Evolutionary conservation across 1,140 invertebrate genomes (phyloP), one percentile per base, ranked within the genome.

Genomic region (Maniola jurtina): DNA sequence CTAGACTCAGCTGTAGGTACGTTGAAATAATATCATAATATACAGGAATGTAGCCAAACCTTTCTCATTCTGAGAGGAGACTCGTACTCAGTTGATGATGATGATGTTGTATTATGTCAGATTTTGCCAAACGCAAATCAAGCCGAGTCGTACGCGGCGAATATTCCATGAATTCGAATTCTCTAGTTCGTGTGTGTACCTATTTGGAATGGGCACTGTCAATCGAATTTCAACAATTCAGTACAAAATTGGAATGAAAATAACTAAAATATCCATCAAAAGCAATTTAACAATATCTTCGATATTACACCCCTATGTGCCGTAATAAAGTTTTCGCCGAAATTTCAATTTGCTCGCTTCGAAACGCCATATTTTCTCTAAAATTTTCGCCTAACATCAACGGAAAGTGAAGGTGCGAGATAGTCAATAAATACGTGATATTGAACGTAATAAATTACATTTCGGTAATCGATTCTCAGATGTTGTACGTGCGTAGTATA

Each of bases 401-500:
- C 48, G 61, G 63, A 57, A 59, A 64, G 66, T 56, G 45, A 68
- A 68, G 57, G 66, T 65, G 67, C 16, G 58, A 61, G 63, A 61
- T 65, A 64, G 68, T 60, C 63, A 61, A 62, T 65, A 70, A 70
- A 70, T 70, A 65, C 40, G 25, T 52, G 57, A 66, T 70, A 66
- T 25, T 65, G 63, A 68, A 50, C 38, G 59, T 60, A 67, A 70
- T 73, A 70, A 73, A 70, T 68, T 65, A 64, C 14, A 59, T 68
- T 67, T 61, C 61, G 66, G 64, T 69, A 72, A 72, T 72, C 71
- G 71, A 72, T 72, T 70, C 68, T 52, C 65, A 61, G 66, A 72
- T 48, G 42, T 59, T 64, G 61, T 70, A 58, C 55, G 59, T 68
- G 61, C 54, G 42, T 55, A 52, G 70, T 68, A 58, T 68, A n/a